Base-by-base conservation (phyloP, 2,888 invertebrate species). In the Rhagium mordax region DNA sequence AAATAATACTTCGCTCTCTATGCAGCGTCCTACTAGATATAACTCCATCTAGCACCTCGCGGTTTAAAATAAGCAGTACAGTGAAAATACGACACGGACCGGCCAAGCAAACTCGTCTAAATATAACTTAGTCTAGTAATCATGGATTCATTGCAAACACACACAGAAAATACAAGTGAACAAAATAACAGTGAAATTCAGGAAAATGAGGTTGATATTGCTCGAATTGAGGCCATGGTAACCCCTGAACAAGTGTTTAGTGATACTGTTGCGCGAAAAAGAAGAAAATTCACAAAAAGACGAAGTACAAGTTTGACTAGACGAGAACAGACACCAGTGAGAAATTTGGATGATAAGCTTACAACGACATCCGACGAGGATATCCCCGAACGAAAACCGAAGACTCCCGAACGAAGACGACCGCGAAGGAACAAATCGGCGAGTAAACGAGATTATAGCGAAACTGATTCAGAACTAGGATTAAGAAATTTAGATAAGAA, bases 251-350 rank as follows among this genome's bases (percentile, higher is more conserved):
- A 89, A 82, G 88, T 88, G 74, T 88, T 90, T 75, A 88, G 87
- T 83, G 90, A 91, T 84, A 89, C 90, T 16, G 87, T 91, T 66
- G 87, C 89, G 49, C 90, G 92, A 69, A 91, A 91, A 80, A 89
- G 93, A 60, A 89, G 94, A 74, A 91, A 91, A 77, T 86, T 92
- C 51, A 90, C 91, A 0, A 91, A 91, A 82, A 91, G 90, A 76
- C 88, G 91, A 83, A 88, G 88, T 70, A 87, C 88, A 70, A 88
- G 88, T 24, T 85, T 90, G 21, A 89, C 89, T 24, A 89, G 89
- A 67, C 91, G 93, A 78, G 93, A 93, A 73, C 91, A 91, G 60
- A 92, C 93, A 7, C 93, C 93, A 41, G 89, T 90, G 15, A 89
- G 91, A 57, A 90, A 90, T 69, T 62, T 77, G 4, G 78, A 81